Conservation (phyloP, 1,140 invertebrate species). For the Anthonomus grandis region DNA sequence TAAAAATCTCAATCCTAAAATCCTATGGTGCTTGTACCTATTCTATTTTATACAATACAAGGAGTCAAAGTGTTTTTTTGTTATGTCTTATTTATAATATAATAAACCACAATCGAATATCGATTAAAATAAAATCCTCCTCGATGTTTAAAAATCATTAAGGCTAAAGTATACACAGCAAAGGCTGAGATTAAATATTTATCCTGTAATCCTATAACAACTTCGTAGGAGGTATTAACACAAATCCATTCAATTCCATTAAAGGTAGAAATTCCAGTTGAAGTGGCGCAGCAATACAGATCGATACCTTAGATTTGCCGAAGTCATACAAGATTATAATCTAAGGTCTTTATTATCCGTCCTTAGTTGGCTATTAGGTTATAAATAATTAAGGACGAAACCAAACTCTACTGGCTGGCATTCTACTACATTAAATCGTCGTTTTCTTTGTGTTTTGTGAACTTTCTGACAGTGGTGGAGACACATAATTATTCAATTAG, state of each 20-base stretch:
- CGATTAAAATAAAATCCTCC: no score
- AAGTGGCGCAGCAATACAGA: neutral
- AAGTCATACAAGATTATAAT: conserved; percentile 26
- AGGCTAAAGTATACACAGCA: neutral
- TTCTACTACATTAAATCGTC: conserved; percentile 33
- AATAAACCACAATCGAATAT: no score
- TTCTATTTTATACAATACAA: no score
- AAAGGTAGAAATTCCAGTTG: neutral
- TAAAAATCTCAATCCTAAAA: no score
- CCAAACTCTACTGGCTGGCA: conserved; percentile 24
- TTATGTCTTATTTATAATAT: no score
- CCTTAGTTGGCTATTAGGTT: conserved; percentile 13
- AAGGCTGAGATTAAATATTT: conserved; percentile 14
- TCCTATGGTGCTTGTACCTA: no score
- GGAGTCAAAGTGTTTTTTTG: no score
- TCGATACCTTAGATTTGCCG: conserved; percentile 28
- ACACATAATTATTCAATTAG: no score
- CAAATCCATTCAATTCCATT: conserved; percentile 10
- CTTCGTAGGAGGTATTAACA: neutral
- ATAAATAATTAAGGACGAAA: conserved; percentile 27
- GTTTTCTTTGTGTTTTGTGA: no score
- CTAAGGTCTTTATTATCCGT: conserved; percentile 27
- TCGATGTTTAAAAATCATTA: conserved; percentile 15
- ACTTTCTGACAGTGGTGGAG: conserved; percentile 19
- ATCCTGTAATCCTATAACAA: conserved; percentile 10